phyloP scores from a whole-genome alignment of 2,888 invertebrate genomes.

The Ormyrus pomaceus region DNA sequence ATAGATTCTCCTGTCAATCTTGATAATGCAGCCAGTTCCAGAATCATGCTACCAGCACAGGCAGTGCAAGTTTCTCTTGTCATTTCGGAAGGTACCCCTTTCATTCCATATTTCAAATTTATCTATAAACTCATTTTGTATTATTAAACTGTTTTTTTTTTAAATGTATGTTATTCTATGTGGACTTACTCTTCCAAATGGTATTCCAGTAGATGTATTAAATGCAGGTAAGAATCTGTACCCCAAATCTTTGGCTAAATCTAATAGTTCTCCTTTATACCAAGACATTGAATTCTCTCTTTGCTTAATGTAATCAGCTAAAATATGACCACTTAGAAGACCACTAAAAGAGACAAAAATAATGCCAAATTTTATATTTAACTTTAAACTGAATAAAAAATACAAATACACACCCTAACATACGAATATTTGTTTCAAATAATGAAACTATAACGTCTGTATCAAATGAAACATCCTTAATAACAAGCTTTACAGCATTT shows the following conservation, averaged over 20 bases:
- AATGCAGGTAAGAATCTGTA: slow-evolving; percentile 96
- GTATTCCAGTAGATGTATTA: slow-evolving; percentile 97
- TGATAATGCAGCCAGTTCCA: slow-evolving; percentile 97
- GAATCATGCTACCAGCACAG: slow-evolving; percentile 97
- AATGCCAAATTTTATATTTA: slow-evolving; percentile 19
- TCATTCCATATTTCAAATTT: slow-evolving; percentile 89
- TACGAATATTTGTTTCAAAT: slow-evolving; percentile 98
- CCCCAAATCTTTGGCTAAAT: slow-evolving; percentile 94
- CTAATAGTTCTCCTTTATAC: slow-evolving; percentile 92
- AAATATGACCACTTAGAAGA: slow-evolving; percentile 92
- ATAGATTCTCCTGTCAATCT: slow-evolving; percentile 93
- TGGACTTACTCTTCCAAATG: slow-evolving; percentile 89
- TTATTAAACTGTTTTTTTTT: slow-evolving; percentile 40
- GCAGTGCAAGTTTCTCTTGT: slow-evolving; percentile 97
- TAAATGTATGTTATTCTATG: slow-evolving; percentile 23
- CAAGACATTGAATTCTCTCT: slow-evolving; percentile 85
- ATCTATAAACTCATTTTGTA: slow-evolving; percentile 77
- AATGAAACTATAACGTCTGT: slow-evolving; percentile 96
- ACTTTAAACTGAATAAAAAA: slow-evolving; percentile 3
- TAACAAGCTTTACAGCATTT: slow-evolving; percentile 89
- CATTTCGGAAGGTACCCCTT: slow-evolving; percentile 83
- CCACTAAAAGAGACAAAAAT: slow-evolving; percentile 79
- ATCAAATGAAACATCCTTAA: slow-evolving; percentile 93
- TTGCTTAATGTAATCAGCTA: slow-evolving; percentile 88
- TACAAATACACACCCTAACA: slow-evolving; percentile 87